Base-by-base conservation (phyloP, 2,113 vertebrate genomes). In the Pseudopodoces humilis region DNA sequence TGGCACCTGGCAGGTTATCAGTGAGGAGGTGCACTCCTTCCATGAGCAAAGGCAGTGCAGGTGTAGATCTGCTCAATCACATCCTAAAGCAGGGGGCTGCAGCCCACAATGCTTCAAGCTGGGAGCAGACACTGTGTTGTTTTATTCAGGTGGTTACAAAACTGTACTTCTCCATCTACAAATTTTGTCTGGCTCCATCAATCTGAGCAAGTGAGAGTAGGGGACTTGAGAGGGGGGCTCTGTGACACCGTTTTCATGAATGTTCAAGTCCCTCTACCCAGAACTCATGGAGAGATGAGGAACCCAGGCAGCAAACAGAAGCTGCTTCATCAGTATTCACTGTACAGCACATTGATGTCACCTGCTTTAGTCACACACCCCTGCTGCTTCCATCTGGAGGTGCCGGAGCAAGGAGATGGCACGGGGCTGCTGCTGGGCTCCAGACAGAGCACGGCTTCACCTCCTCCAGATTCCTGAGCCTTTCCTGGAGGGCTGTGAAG, bases 111-210 rank as follows among this genome's bases (percentile, higher is more conserved):
- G 46, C 39, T 37, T 67, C 30, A 7, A 10, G 58, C 10, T 9
- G 10, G 43, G 7, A 41, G 55, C 35, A 37, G 60, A 23, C 35
- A 7, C 25, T 3, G 1, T 1, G 8, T 3, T 20, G 27, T 28
- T 27, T 43, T n/a, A 17, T 9, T 60, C 46, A 10, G 13, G 6
- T 15, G 6, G 17, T 53, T 35, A 5, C 25, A 71, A n/a, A 83
- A 31, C 53, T 3, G 0, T 16, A 1, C 6, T n/a, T 30, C 19
- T 27, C 0, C 64, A 19, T n/a, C 22, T 31, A 9, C 12, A 47
- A 16, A 5, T 11, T 10, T 30, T 5, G 9, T 11, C 83, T 46
- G 52, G 46, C 28, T 68, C 75, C 20, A n/a, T 15, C 37, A 46
- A 0, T 16, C 33, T 8, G n/a, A 4, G 6, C 1, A 22, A 19